Evolutionary conservation across 2,888 invertebrate species (phyloP), one percentile per base, ranked within the genome.

Genomic region (Drosophila suboccidentalis): DNA sequence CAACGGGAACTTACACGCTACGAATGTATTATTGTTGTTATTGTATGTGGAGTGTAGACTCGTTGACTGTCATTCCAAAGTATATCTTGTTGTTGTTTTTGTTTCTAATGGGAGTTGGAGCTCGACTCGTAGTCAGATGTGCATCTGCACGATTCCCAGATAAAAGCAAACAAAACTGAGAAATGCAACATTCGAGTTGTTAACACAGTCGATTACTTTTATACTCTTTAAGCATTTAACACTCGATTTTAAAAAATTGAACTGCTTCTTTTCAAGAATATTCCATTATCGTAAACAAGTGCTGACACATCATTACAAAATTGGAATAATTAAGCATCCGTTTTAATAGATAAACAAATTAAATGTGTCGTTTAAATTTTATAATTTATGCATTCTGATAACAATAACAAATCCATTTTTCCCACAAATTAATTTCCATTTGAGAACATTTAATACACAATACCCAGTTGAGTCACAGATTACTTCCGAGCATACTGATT

Each of bases 61-160:
- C 8, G 36, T 62, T 55, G 19, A 49, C 53, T 49, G 51, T 39
- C 54, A 67, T 53, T 62, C 13, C 44, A 39, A 15, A 43, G 43
- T 43, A 41, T 51, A 58, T 67, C 58, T 17, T 34, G 51, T 49
- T 46, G 61, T 61, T 67, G n/a, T 74, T 67, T 1, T 19, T 19
- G 26, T 8, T 29, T 19, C 47, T 41, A 57, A 44, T 70, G 43
- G 29, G 8, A 53, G 38, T 39, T 46, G 39, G 39, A 49, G 58
- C 29, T 13, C n/a, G 6, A 41, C 10, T 41, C 17, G 1, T 11
- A 41, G 44, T 34, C 11, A 60, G 67, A 58, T 71, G 68, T 69
- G 54, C 69, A 78, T 55, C 57, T 36, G 39, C 76, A 78, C 65
- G 76, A 69, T 78, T 78, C 22, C 36, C 59, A 69, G 69, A 73